phyloP scores from a whole-genome alignment of 2,888 invertebrate species.

The Sarcophaga carnaria region DNA sequence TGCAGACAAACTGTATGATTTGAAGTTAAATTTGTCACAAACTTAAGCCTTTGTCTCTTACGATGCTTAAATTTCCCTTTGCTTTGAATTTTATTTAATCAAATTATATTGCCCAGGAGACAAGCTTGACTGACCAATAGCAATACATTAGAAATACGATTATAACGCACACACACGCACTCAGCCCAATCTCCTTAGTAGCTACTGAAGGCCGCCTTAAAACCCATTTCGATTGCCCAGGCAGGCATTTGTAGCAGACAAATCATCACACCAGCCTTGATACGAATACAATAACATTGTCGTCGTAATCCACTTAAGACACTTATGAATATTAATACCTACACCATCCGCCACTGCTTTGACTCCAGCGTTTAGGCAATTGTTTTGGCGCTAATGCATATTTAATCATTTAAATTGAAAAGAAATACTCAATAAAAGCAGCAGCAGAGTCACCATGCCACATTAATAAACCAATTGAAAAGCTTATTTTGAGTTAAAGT shows the following conservation, averaged over 20 bases:
- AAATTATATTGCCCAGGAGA: too few species aligned
- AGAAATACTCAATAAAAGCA: constrained; percentile 40
- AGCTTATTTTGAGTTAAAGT: constrained; percentile 36
- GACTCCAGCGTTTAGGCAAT: constrained; percentile 10
- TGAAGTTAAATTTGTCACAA: too few species aligned
- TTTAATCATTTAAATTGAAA: constrained; percentile 59
- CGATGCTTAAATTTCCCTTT: too few species aligned
- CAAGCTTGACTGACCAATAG: too few species aligned
- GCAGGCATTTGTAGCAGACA: not conserved
- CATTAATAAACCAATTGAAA: constrained; percentile 41
- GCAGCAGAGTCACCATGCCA: not conserved
- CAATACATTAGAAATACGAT: not conserved
- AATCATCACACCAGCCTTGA: not conserved
- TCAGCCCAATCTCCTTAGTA: not conserved
- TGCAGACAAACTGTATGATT: too few species aligned
- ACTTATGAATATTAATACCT: constrained; percentile 44
- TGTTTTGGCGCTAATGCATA: constrained; percentile 40
- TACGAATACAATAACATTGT: constrained; percentile 7
- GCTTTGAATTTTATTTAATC: too few species aligned
- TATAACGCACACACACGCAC: not conserved
- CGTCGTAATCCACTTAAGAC: constrained; percentile 31
- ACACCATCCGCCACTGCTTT: not conserved
- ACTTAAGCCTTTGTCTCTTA: too few species aligned
- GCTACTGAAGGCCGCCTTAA: not conserved
- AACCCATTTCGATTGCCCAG: not conserved